Percentiles rank a stretch among this genome's conserved stretches.
These are phyloP conservation scores for Drosophila kuntzei DNA, from an alignment of 2,888 invertebrate genomes.

Conservation along the genomic window DNA sequence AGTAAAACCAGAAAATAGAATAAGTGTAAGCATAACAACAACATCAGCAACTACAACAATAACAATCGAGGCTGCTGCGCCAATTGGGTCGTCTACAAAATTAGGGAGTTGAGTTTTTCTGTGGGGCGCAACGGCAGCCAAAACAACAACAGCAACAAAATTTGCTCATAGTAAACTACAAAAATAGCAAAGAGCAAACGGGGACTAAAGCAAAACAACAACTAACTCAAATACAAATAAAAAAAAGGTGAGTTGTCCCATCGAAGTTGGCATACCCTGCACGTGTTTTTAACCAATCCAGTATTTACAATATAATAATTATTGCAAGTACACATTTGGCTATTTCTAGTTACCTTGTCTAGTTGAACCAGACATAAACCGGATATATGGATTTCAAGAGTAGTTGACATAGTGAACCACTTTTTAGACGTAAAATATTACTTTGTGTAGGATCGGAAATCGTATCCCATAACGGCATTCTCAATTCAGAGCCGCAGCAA, in stretches of 20 bases:
- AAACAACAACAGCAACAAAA: constrained; percentile 28
- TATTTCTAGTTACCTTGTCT: not conserved
- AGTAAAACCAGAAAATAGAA: constrained; percentile 11
- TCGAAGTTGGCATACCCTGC: constrained; percentile 16
- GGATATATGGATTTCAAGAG: constrained; percentile 1
- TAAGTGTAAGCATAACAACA: constrained; percentile 23
- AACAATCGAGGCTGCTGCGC: constrained; percentile 26
- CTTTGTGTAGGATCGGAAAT: not conserved
- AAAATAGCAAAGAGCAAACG: constrained; percentile 27
- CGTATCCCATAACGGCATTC: not conserved
- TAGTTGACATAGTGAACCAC: constrained; percentile 1
- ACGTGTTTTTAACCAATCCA: not conserved
- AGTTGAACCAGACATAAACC: not conserved
- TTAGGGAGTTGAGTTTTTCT: constrained; percentile 47
- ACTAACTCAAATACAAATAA: constrained; percentile 18
- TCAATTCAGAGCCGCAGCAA: not conserved
- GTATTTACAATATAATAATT: not conserved
- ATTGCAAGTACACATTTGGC: constrained; percentile 1
- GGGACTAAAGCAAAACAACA: constrained; percentile 20
- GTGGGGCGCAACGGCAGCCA: constrained; percentile 31
- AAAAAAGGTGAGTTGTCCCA: constrained; percentile 1
- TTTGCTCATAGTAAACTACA: constrained; percentile 27
- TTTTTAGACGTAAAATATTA: constrained; percentile 2
- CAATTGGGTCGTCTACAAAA: constrained; percentile 44
- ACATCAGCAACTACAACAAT: constrained; percentile 14